Evolutionary conservation across 1,140 invertebrate genomes (phyloP).

Genomic region (Danaus plexippus): DNA sequence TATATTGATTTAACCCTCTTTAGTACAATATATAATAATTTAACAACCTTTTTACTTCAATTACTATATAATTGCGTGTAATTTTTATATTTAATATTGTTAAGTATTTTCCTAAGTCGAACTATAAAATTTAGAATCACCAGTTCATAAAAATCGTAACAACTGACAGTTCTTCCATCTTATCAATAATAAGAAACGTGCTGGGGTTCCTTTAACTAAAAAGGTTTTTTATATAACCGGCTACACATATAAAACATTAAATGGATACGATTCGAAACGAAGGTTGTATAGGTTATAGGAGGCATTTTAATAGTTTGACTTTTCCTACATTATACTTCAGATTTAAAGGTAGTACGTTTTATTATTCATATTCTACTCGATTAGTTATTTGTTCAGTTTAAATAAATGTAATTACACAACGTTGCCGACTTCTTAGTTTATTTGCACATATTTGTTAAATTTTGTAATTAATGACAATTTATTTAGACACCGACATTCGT

Average conservation of each 20-base stretch:
- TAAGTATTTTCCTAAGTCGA: slow-evolving; percentile 24
- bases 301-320: slow-evolving; percentile 35
- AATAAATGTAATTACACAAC: slow-evolving; percentile 65
- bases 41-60: slow-evolving; percentile 22
- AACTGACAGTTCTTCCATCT: slow-evolving; percentile 5
- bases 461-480: slow-evolving; percentile 70
- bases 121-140: slow-evolving; percentile 11
- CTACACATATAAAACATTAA: too few relatives aligned
- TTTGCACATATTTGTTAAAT: slow-evolving; percentile 71
- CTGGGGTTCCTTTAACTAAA: too few relatives aligned
- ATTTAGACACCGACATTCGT: slow-evolving; percentile 66
- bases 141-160: too few relatives aligned
- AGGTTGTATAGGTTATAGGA: slow-evolving; percentile 49
- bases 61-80: slow-evolving; percentile 18
- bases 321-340: slow-evolving; percentile 32
- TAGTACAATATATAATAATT: slow-evolving; percentile 17
- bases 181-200: too few relatives aligned
- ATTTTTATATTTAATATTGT: slow-evolving; percentile 21
- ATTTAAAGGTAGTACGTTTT: slow-evolving; percentile 51
- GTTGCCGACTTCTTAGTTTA: slow-evolving; percentile 70
- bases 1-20: slow-evolving; percentile 20
- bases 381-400: slow-evolving; percentile 66
- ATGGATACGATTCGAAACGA: slow-evolving; percentile 14
- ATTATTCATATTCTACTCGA: slow-evolving; percentile 67
- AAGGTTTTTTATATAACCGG: not conserved